Percentiles rank a stretch among this genome's conserved stretches.
These are phyloP conservation scores for Acanthornis magna DNA, from an alignment of 2,797 vertebrate species.

Conservation along the genomic window DNA sequence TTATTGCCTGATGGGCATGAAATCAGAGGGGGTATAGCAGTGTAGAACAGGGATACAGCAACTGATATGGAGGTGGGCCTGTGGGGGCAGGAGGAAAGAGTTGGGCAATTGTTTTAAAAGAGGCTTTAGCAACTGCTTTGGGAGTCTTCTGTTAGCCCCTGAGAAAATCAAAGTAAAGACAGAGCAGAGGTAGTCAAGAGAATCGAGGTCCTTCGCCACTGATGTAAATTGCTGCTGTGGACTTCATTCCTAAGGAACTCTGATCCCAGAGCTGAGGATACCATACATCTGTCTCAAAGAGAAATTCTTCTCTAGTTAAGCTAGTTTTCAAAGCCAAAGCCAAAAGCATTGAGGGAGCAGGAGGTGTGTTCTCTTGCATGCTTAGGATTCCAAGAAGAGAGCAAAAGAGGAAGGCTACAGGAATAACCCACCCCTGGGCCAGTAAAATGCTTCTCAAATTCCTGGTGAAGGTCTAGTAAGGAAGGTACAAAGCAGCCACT, in stretches of 20 bases:
- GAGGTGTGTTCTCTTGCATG: not conserved
- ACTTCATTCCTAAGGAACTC: not conserved
- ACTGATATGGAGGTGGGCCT: not conserved
- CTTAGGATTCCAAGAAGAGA: not conserved
- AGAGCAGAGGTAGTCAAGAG: not conserved
- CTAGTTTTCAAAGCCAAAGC: not conserved
- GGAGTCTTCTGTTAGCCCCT: not conserved
- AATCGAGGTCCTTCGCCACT: not conserved
- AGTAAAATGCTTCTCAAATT: not conserved
- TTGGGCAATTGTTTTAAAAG: not conserved
- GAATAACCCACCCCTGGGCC: not conserved
- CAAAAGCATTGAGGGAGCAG: not conserved
- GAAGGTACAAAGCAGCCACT: not conserved
- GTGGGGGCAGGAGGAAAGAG: rapidly evolving
- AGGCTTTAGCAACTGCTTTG: not conserved
- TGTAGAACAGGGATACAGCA: not conserved
- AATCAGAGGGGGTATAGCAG: not conserved
- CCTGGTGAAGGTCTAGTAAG: not conserved
- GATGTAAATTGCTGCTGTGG: rapidly evolving
- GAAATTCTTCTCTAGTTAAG: not conserved
- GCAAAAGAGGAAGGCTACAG: not conserved
- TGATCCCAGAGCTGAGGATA: not conserved
- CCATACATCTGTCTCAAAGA: not conserved
- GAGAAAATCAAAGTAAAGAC: not conserved
- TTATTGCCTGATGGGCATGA: not conserved